Percentiles rank a stretch among this genome's conserved stretches.
Conservation (phyloP, 1,140 invertebrate species). For the Helicoverpa zea region DNA sequence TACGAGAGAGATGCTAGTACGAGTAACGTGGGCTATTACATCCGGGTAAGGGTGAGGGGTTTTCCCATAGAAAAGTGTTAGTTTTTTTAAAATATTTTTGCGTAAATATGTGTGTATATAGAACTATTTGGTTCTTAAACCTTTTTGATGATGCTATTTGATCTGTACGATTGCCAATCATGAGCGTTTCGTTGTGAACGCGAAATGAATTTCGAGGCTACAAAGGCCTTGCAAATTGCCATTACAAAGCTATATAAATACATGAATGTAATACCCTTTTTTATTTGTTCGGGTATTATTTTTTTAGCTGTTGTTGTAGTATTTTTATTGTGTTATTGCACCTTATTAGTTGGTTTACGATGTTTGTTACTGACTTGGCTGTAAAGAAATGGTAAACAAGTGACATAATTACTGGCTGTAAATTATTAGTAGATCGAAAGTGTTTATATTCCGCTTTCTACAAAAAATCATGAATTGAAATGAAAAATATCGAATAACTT, state of each 20-base stretch:
- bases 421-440: too few relatives aligned
- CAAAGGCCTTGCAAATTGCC: not conserved
- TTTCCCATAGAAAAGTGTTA: too few relatives aligned
- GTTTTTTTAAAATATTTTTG: too few relatives aligned
- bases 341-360: not conserved
- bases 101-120: too few relatives aligned
- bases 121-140: not conserved
- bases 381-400: not conserved
- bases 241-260: not conserved
- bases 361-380: not conserved
- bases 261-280: constrained; percentile 4
- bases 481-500: too few relatives aligned
- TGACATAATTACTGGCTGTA: too few relatives aligned
- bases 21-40: too few relatives aligned
- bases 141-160: constrained; percentile 12
- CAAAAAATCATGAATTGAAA: too few relatives aligned
- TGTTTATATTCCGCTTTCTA: too few relatives aligned
- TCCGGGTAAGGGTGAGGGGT: too few relatives aligned
- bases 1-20: too few relatives aligned
- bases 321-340: not conserved
- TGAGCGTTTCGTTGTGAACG: not conserved
- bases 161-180: constrained; percentile 9
- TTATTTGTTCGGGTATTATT: not conserved
- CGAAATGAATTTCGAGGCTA: not conserved
- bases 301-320: not conserved